Conservation (phyloP, 2,888 invertebrate species). For the Incurvaria masculella region DNA sequence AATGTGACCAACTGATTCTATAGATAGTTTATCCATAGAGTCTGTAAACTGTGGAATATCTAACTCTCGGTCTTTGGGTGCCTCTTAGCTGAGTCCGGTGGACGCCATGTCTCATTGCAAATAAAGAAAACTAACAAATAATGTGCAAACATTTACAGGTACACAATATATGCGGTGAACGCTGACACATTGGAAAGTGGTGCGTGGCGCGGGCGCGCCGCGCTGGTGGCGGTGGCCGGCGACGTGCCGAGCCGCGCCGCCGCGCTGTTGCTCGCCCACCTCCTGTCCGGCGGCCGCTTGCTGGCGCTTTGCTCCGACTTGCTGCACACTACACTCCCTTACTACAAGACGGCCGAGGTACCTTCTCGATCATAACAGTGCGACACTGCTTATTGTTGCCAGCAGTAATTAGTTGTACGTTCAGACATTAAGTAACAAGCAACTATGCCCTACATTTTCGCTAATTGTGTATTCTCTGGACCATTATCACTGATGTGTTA, state of each 20-base stretch:
- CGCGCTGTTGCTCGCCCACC: slow-evolving; percentile 65
- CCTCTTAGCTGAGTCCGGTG: no score
- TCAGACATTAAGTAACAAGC: no score
- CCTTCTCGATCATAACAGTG: no score
- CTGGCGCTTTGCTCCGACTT: slow-evolving; percentile 80
- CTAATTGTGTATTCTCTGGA: no score
- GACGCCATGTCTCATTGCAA: not conserved
- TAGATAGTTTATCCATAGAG: no score
- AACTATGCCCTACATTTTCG: no score
- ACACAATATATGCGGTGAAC: slow-evolving; percentile 62
- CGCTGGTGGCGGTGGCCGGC: slow-evolving; percentile 75
- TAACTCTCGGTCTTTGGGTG: no score
- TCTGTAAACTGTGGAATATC: no score
- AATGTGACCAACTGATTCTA: no score
- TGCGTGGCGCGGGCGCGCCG: slow-evolving; percentile 64
- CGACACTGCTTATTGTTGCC: no score
- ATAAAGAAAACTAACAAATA: not conserved
- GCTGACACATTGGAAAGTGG: slow-evolving; percentile 37
- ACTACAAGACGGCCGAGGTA: slow-evolving; percentile 82
- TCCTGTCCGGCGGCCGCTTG: slow-evolving; percentile 71
- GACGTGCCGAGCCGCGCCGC: slow-evolving; percentile 64
- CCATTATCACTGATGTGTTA: no score
- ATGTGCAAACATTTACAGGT: slow-evolving; percentile 29
- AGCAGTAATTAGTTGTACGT: no score
- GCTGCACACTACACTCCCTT: slow-evolving; percentile 71